Evolutionary conservation across 2,797 vertebrate species (phyloP), one percentile per base, ranked within the genome.

Genomic region (Syndactyla subalaris): DNA sequence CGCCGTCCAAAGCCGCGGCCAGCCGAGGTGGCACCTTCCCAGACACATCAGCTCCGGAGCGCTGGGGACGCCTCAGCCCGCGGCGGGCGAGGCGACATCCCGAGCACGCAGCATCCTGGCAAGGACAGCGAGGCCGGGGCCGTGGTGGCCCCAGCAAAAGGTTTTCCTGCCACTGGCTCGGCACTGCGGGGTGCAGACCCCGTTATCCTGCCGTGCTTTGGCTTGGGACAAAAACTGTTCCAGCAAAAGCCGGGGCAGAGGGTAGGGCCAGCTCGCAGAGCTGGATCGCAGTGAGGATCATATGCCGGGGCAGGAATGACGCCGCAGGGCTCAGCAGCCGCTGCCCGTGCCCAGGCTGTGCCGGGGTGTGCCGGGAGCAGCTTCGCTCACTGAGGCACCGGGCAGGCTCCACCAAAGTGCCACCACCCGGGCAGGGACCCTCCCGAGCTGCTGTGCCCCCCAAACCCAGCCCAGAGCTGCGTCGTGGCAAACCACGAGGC

Each of bases 401-500:
- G 26, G 46, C 70, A 3, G 2, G 66, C 32, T 74, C 22, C 54
- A 32, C 7, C 9, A 0, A 0, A 3, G 6, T 6, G 14, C 62
- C 68, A 41, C 46, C 11, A 1, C 45, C n/a, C 29, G 8, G 26
- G 45, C 20, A 6, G 0, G 12, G 58, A 30, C 45, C 2, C 4
- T 5, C 22, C 22, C 1, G 3, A 68, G 67, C 54, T 1, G 32
- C 48, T 9, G 23, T 6, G 23, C 4, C 10, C 12, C 32, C 26
- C 59, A 15, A 30, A 36, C 11, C 27, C 70, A 6, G 26, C 24
- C 20, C 12, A 3, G 52, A 39, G 48, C 80, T 55, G 54, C 0
- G 0, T n/a, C 2, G 1, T 0, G 30, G 34, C 36, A 32, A 54
- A 45, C 23, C 18, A 12, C 1, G 3, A 17, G 29, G 29, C 81